A percentile compares a stretch with the other conserved stretches of the same genome.
Evolutionary conservation across 2,888 invertebrate species (phyloP).

Genomic region (Idaea dimidiata): DNA sequence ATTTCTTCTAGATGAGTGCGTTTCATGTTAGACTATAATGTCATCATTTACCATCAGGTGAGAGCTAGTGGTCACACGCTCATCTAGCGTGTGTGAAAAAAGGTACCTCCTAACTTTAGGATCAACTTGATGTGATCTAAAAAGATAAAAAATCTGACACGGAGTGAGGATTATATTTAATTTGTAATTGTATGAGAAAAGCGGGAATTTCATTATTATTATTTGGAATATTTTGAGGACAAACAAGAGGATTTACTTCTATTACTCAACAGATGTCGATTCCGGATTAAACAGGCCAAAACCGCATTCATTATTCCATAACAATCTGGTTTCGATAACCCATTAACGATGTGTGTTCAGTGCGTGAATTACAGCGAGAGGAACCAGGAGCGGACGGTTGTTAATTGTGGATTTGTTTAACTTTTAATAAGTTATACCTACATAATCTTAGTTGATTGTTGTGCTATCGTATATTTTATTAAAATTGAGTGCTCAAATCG

Average conservation of each 20-base stretch:
- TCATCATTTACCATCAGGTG: too few species aligned
- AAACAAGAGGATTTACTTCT: neutral
- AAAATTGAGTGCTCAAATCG: constrained; percentile 13
- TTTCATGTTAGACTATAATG: too few species aligned
- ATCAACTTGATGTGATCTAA: too few species aligned
- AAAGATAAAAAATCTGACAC: too few species aligned
- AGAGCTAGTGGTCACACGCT: too few species aligned
- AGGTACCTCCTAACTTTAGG: too few species aligned
- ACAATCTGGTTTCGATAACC: constrained; percentile 49
- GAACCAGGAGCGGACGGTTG: constrained; percentile 28
- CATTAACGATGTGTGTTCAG: constrained; percentile 38
- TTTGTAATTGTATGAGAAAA: neutral
- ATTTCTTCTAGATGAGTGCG: too few species aligned
- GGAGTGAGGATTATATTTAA: too few species aligned
- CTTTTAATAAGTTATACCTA: too few species aligned
- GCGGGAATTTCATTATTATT: neutral
- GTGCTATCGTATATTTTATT: constrained; percentile 37
- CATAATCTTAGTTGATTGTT: constrained; percentile 42
- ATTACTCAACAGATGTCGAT: neutral
- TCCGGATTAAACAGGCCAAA: constrained; percentile 19
- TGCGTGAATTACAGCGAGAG: constrained; percentile 36
- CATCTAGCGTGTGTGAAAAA: too few species aligned
- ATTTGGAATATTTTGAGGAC: neutral
- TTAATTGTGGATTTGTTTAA: constrained; percentile 40
- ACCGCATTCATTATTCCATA: constrained; percentile 30